Conservation (phyloP, 2,113 vertebrate genomes). For the Dipodomys merriami region DNA sequence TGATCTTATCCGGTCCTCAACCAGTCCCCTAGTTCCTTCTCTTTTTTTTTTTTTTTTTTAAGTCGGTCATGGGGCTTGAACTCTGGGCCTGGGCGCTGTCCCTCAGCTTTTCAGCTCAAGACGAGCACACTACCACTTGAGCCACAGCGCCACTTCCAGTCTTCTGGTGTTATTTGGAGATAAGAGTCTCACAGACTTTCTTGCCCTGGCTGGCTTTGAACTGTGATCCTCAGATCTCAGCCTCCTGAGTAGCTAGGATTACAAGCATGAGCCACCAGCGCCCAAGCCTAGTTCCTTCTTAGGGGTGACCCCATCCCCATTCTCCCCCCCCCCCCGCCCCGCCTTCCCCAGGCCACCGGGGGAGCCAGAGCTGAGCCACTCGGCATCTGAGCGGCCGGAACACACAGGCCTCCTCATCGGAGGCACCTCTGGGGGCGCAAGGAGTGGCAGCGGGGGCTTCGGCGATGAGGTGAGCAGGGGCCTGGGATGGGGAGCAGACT, state of each 20-base stretch:
- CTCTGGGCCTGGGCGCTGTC: too few species aligned
- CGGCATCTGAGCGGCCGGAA: neutral
- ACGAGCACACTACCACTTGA: too few species aligned
- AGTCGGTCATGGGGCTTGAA: too few species aligned
- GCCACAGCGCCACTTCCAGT: too few species aligned
- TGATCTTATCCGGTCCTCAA: neutral
- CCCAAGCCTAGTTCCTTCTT: neutral
- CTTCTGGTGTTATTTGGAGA: too few species aligned
- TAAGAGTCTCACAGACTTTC: too few species aligned
- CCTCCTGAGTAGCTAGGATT: too few species aligned
- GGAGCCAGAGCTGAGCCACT: constrained; percentile 65
- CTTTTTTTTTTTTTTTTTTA: too few species aligned
- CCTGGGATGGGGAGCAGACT: neutral
- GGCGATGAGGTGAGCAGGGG: constrained; percentile 73
- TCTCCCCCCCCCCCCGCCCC: neutral
- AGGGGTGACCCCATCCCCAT: neutral
- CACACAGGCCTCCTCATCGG: constrained; percentile 66
- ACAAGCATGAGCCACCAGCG: neutral
- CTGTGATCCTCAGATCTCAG: too few species aligned
- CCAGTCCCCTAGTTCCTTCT: neutral
- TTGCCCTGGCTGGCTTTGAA: too few species aligned
- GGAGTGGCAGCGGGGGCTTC: constrained; percentile 46
- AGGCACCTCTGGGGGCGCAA: constrained; percentile 49
- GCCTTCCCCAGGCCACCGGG: constrained; percentile 56
- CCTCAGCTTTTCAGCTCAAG: too few species aligned